Evolutionary conservation across 2,113 vertebrate species (phyloP).

Genomic region (Zosterops japonicus): DNA sequence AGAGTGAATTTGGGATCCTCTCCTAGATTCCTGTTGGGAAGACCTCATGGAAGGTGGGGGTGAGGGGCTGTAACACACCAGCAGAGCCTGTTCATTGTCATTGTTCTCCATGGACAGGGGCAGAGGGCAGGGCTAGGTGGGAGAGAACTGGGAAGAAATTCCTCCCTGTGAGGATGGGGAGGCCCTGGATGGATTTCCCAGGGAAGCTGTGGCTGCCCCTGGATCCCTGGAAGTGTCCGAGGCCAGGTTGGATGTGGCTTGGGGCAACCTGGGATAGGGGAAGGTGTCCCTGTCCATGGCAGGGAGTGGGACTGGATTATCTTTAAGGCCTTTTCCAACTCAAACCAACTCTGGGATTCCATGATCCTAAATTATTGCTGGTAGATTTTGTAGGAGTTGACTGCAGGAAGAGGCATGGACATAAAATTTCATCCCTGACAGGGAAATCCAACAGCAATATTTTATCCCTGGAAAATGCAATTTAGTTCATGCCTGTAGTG

Average conservation of each 20-base stretch:
- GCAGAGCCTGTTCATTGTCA: rapidly evolving
- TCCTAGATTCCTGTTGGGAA: background rate
- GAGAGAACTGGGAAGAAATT: background rate
- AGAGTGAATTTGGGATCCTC: background rate
- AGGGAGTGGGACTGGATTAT: rapidly evolving
- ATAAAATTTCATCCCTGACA: background rate
- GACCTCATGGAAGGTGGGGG: rapidly evolving
- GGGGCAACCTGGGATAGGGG: rapidly evolving
- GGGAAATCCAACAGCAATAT: background rate
- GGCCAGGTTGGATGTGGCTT: rapidly evolving
- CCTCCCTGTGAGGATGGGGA: background rate
- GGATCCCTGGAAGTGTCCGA: background rate
- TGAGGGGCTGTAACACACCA: background rate
- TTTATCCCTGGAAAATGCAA: background rate
- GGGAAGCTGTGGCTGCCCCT: background rate
- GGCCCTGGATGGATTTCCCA: background rate
- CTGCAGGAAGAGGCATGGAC: background rate
- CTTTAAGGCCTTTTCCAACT: background rate
- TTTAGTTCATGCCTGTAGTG: background rate
- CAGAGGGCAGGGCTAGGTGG: background rate
- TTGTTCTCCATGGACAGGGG: rapidly evolving
- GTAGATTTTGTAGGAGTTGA: background rate
- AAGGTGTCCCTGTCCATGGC: background rate
- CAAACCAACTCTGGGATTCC: background rate
- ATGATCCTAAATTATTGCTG: background rate